phyloP scores from a whole-genome alignment of 2,797 vertebrate species.

The Periophthalmus magnuspinnatus region DNA sequence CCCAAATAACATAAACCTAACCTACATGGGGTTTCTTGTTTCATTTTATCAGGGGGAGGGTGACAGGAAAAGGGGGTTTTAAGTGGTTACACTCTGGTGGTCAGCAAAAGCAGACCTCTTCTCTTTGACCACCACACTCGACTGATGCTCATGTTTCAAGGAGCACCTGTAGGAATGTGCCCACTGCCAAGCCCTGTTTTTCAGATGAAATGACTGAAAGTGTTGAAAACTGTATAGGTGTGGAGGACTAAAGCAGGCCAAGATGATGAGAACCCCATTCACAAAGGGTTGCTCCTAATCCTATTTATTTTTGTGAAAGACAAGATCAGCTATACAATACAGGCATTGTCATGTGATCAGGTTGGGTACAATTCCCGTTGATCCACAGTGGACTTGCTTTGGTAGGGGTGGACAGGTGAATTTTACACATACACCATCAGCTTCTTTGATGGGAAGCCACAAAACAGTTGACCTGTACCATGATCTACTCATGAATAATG shows the following conservation, averaged over 20 bases:
- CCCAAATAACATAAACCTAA: slow-evolving; percentile 16
- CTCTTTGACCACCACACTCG: slow-evolving; percentile 18
- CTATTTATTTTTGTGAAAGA: slow-evolving; percentile 19
- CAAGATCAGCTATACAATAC: slow-evolving; percentile 53
- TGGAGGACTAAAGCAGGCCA: neutral
- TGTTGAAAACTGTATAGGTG: neutral
- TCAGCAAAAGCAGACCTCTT: slow-evolving; percentile 28
- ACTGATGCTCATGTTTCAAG: slow-evolving; percentile 16
- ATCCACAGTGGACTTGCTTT: slow-evolving; percentile 16
- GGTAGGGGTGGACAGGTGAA: slow-evolving; percentile 35
- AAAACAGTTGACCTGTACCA: neutral
- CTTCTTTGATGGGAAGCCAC: no score
- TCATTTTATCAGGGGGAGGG: slow-evolving; percentile 25
- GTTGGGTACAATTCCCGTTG: slow-evolving; percentile 47
- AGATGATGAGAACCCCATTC: neutral
- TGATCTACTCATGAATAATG: neutral
- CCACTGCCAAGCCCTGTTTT: slow-evolving; percentile 9
- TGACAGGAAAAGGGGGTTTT: slow-evolving; percentile 2
- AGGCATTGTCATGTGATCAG: slow-evolving; percentile 59
- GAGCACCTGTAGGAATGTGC: slow-evolving; percentile 30
- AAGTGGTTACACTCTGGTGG: slow-evolving; percentile 38
- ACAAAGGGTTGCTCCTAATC: slow-evolving; percentile 18
- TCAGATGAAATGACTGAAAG: slow-evolving; percentile 1
- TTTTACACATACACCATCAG: slow-evolving; percentile 16
- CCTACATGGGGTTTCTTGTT: slow-evolving; percentile 19